phyloP scores from a whole-genome alignment of 2,113 vertebrate species.

The Odontophorus gujanensis region DNA sequence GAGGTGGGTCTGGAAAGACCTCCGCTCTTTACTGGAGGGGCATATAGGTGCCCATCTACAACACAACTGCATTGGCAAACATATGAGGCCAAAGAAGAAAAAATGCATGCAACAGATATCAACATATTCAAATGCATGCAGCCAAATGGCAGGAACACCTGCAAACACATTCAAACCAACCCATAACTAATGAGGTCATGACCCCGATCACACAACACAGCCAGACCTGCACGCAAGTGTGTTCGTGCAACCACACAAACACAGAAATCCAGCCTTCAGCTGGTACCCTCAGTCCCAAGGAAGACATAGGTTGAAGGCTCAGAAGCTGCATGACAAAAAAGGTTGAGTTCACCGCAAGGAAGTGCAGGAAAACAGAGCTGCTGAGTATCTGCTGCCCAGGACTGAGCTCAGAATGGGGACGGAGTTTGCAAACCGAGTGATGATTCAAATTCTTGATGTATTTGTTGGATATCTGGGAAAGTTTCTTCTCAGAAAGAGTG shows the following conservation, averaged over 20 bases:
- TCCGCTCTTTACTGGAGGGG: neutral
- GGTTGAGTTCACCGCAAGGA: neutral
- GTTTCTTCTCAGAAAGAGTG: no score
- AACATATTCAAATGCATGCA: no score
- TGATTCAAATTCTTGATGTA: neutral
- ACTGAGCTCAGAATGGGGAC: neutral
- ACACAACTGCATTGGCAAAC: neutral
- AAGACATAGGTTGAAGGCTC: neutral
- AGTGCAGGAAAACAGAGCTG: neutral
- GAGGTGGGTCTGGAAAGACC: neutral
- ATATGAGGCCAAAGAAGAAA: accelerated
- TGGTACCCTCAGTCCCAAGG: no score
- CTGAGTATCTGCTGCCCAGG: neutral
- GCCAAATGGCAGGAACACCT: neutral
- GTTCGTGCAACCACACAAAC: no score
- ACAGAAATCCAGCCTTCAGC: neutral
- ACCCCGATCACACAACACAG: neutral
- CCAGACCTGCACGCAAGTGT: neutral
- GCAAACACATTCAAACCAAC: neutral
- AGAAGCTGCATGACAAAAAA: neutral
- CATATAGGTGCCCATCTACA: neutral
- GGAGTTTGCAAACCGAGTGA: neutral
- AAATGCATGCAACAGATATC: neutral
- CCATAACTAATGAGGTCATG: neutral
- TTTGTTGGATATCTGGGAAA: neutral